phyloP scores from a whole-genome alignment of 2,888 invertebrate species.

The Ommatoiulus sabulosus region DNA sequence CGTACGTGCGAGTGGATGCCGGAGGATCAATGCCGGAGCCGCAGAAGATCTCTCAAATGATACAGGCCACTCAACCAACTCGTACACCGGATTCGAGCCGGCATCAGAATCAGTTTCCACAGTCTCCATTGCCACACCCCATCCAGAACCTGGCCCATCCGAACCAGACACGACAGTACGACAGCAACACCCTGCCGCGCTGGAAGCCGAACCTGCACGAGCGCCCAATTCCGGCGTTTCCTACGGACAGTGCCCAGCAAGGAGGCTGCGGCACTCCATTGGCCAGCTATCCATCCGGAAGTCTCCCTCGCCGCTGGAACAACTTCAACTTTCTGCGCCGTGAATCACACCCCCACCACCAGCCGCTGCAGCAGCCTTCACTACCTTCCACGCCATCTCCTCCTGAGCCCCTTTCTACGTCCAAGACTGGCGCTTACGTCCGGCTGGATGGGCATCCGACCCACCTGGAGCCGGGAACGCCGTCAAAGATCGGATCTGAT shows the following conservation, averaged over 20 bases:
- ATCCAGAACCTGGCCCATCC: neutral
- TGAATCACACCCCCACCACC: constrained; percentile 20
- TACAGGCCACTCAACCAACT: neutral
- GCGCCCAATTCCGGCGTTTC: constrained; percentile 18
- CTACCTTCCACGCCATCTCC: constrained; percentile 4
- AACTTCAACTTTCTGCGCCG: constrained; percentile 57
- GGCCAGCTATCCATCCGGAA: constrained; percentile 1
- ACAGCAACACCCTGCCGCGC: constrained; percentile 56
- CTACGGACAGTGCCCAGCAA: neutral
- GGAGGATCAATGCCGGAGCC: neutral
- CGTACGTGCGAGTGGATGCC: neutral
- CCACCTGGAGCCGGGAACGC: constrained; percentile 55
- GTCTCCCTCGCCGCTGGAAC: constrained; percentile 55
- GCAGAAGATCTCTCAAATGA: neutral
- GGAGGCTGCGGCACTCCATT: neutral
- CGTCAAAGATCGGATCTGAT: neutral
- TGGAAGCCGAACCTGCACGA: constrained; percentile 49
- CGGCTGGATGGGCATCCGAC: constrained; percentile 57
- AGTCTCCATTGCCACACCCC: neutral
- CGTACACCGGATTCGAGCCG: neutral
- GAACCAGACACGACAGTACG: neutral
- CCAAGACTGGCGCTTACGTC: constrained; percentile 57
- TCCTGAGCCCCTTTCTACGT: constrained; percentile 27
- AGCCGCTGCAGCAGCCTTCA: neutral
- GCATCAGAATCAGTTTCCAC: neutral